Evolutionary conservation across 2,888 invertebrate genomes (phyloP).

Genomic region (Trissolcus brochymenae): DNA sequence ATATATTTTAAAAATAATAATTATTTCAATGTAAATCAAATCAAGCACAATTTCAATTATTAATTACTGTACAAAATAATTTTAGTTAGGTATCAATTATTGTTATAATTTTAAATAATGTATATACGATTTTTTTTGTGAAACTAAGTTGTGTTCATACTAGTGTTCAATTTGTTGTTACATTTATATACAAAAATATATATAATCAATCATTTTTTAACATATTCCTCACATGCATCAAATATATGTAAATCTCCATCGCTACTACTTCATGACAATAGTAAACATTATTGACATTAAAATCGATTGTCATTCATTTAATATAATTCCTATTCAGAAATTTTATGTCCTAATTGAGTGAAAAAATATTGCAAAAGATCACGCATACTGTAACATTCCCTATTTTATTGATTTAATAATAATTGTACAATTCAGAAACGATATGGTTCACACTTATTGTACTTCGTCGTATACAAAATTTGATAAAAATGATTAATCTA

Average conservation of each 20-base stretch:
- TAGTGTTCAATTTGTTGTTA: conserved; percentile 13
- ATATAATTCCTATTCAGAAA: not conserved
- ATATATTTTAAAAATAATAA: not conserved
- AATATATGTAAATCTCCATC: conserved; percentile 45
- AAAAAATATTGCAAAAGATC: not conserved
- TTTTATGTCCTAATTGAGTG: not conserved
- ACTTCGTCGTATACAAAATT: conserved; percentile 44
- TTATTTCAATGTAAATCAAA: too few relatives aligned
- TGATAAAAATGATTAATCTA: conserved; percentile 46
- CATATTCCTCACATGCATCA: conserved; percentile 23
- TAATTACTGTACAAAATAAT: too few relatives aligned
- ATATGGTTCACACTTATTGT: conserved; percentile 19
- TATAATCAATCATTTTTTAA: conserved; percentile 41
- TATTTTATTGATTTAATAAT: conserved; percentile 31
- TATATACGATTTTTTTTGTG: conserved; percentile 26
- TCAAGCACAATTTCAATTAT: too few relatives aligned
- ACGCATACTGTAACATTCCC: conserved; percentile 20
- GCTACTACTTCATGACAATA: conserved; percentile 53
- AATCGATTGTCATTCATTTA: conserved; percentile 13
- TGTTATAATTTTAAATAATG: conserved; percentile 26
- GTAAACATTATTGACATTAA: conserved; percentile 46
- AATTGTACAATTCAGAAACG: conserved; percentile 16
- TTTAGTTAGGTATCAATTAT: not conserved
- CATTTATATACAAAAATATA: conserved; percentile 25
- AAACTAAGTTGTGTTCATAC: conserved; percentile 4